A percentile compares a stretch with the other conserved stretches of the same genome.
Conservation (phyloP, 2,888 invertebrate species). For the Marasmarcha lunaedactyla region DNA sequence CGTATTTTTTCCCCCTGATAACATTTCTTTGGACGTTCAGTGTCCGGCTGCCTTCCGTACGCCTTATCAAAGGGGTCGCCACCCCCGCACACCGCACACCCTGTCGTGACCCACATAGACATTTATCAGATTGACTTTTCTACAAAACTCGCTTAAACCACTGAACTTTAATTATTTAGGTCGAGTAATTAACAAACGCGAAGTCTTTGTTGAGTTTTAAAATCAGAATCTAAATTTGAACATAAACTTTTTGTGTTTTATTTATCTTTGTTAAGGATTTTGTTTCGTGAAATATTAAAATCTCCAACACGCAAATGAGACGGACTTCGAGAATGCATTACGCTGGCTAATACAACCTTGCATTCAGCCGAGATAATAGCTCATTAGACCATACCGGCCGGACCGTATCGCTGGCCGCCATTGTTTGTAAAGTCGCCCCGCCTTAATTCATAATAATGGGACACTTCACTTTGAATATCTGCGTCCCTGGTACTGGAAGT, state of each 20-base stretch:
- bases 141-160: constrained; percentile 26
- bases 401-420: constrained; percentile 31
- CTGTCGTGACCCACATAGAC: constrained; percentile 41
- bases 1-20: constrained; percentile 30
- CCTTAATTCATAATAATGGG: constrained; percentile 49
- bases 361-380: constrained; percentile 43
- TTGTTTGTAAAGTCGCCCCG: constrained; percentile 47
- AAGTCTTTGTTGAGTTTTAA: constrained; percentile 1
- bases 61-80: constrained; percentile 29
- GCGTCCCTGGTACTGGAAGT: constrained; percentile 13
- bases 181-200: constrained; percentile 34
- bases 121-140: constrained; percentile 33
- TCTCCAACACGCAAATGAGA: too few species aligned
- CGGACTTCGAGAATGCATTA: constrained; percentile 11
- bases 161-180: constrained; percentile 41
- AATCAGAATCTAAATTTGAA: background rate
- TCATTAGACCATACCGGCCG: constrained; percentile 55
- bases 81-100: constrained; percentile 18
- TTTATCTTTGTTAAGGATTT: too few species aligned
- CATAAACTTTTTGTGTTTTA: background rate
- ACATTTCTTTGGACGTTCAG: constrained; percentile 30
- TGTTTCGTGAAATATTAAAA: too few species aligned
- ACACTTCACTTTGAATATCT: constrained; percentile 40
- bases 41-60: constrained; percentile 34
- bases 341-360: constrained; percentile 21